Conservation (phyloP, 2,113 vertebrate genomes). For the Mormyrus lacerda region DNA sequence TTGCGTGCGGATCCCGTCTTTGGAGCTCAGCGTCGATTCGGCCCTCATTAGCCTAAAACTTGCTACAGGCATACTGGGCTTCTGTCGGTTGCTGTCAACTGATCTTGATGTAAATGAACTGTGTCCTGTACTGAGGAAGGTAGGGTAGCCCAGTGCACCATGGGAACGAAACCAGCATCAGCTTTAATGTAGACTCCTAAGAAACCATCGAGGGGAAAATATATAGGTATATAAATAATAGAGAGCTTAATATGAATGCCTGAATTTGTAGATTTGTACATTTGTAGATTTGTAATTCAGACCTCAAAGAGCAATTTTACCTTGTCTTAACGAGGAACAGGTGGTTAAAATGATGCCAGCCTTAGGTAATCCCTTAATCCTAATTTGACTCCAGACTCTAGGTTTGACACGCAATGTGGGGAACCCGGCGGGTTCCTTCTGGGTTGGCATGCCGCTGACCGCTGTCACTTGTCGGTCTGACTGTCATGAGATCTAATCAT, state of each 20-base stretch:
- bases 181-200: not conserved
- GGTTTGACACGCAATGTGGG: not conserved
- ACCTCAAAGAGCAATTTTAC: not conserved
- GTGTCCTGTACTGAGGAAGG: not conserved
- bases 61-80: not conserved
- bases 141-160: not conserved
- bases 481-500: not conserved
- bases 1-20: not conserved
- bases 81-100: not conserved
- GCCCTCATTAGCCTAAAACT: not conserved
- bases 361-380: not conserved
- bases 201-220: not conserved
- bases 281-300: not conserved
- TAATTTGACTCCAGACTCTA: not conserved
- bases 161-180: not conserved
- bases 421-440: not conserved
- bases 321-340: not conserved
- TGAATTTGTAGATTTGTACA: not conserved
- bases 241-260: not conserved
- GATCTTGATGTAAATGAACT: not conserved
- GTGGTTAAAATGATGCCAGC: not conserved
- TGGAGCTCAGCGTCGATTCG: not conserved
- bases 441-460: not conserved
- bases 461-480: not conserved
- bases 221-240: not conserved